These are phyloP conservation scores for Melinaea menophilus DNA, from an alignment of 2,888 invertebrate genomes.

Conservation along the genomic window DNA sequence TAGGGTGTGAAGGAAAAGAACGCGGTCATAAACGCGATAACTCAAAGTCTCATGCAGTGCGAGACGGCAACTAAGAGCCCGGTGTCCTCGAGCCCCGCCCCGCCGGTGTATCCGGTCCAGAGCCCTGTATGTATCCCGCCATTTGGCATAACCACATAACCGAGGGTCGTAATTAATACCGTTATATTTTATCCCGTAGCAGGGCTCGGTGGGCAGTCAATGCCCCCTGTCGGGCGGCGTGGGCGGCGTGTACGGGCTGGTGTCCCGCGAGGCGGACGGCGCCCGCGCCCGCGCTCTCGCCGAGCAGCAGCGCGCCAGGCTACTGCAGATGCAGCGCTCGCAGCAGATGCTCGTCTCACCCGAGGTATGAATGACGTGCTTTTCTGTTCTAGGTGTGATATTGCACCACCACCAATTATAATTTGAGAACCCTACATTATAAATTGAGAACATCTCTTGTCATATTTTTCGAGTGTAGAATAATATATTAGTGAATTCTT, in stretches of 20 bases:
- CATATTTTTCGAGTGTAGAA: too few relatives aligned
- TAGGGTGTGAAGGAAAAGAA: conserved; percentile 83
- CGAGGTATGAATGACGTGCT: conserved; percentile 44
- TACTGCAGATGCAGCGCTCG: conserved; percentile 87
- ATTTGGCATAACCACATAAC: too few relatives aligned
- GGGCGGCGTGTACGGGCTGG: conserved; percentile 34
- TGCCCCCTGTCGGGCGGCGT: conserved; percentile 26
- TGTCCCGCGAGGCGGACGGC: conserved; percentile 46
- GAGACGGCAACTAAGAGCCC: conserved; percentile 84
- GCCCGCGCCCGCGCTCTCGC: conserved; percentile 72
- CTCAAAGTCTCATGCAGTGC: conserved; percentile 92
- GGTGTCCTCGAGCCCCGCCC: conserved; percentile 68
- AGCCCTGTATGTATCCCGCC: conserved; percentile 67
- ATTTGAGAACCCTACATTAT: too few relatives aligned
- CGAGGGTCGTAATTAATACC: too few relatives aligned
- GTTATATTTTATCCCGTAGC: neutral
- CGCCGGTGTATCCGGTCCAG: conserved; percentile 79
- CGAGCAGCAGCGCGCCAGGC: conserved; percentile 81
- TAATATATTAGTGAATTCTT: too few relatives aligned
- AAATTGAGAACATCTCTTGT: too few relatives aligned
- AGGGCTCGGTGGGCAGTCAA: conserved; percentile 41
- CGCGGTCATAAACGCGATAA: conserved; percentile 91
- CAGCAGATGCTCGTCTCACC: conserved; percentile 87
- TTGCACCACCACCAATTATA: too few relatives aligned
- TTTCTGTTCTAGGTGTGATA: too few relatives aligned